These are phyloP conservation scores for Pseudochirops cupreus DNA, from an alignment of 2,797 vertebrate species.

Conservation along the genomic window DNA sequence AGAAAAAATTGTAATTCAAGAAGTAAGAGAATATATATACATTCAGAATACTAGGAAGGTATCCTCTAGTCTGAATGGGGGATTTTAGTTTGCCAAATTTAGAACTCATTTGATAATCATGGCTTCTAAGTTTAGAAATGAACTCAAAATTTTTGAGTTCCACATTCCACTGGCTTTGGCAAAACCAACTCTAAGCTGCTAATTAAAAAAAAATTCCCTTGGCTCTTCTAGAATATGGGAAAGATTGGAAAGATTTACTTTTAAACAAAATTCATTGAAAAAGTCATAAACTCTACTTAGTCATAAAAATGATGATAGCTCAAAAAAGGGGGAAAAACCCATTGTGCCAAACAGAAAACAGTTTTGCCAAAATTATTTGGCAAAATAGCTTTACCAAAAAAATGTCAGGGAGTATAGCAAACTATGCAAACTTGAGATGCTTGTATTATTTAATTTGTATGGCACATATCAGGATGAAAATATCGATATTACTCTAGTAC, in stretches of 20 bases:
- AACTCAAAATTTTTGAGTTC: constrained; percentile 75
- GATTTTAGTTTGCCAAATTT: constrained; percentile 75
- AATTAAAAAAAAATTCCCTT: constrained; percentile 75
- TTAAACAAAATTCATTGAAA: constrained; percentile 75
- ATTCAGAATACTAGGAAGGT: constrained; percentile 67
- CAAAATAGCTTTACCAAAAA: not conserved
- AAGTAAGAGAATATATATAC: constrained; percentile 55
- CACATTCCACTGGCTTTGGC: constrained; percentile 72
- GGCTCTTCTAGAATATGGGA: constrained; percentile 67
- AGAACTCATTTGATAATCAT: constrained; percentile 79
- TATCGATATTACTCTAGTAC: constrained; percentile 8
- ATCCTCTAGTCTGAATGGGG: constrained; percentile 61
- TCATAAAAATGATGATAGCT: constrained; percentile 60
- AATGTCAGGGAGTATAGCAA: not conserved
- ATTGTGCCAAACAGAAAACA: constrained; percentile 41
- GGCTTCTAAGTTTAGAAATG: constrained; percentile 80
- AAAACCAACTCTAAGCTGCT: constrained; percentile 69
- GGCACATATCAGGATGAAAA: not conserved
- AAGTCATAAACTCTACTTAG: constrained; percentile 56
- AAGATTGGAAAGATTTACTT: constrained; percentile 60
- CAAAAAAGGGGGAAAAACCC: constrained; percentile 45
- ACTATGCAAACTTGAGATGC: constrained; percentile 6
- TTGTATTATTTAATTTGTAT: constrained; percentile 5
- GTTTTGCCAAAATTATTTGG: constrained; percentile 46
- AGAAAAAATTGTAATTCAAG: constrained; percentile 56